A percentile compares a stretch with the other conserved stretches of the same genome.
phyloP scores from a whole-genome alignment of 2,113 vertebrate genomes.

The Sprattus sprattus region DNA sequence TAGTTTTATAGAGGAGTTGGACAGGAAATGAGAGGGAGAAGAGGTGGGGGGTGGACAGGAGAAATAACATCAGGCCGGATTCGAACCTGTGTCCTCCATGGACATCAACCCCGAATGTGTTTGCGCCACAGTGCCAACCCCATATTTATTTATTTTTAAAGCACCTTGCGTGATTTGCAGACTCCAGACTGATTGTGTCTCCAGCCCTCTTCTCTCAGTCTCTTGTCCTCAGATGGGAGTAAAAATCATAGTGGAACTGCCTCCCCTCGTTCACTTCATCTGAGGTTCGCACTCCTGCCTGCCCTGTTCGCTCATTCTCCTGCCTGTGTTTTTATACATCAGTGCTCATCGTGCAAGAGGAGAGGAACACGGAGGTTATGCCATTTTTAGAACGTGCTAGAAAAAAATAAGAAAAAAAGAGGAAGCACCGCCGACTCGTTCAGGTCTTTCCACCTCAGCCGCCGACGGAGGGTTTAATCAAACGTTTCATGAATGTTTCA shows the following conservation, averaged over 20 bases:
- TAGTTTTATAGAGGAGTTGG: too few relatives aligned
- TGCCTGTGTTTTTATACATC: neutral
- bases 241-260: neutral
- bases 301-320: neutral
- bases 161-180: neutral
- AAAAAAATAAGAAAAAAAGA: neutral
- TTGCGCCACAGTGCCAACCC: too few relatives aligned
- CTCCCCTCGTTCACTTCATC: neutral
- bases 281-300: neutral
- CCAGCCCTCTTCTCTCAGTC: neutral
- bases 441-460: conserved; percentile 1
- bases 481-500: conserved; percentile 13
- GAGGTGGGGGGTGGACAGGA: too few relatives aligned
- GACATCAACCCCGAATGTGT: too few relatives aligned
- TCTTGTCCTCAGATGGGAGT: neutral
- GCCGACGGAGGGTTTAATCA: neutral
- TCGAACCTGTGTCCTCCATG: too few relatives aligned
- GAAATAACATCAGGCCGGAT: too few relatives aligned
- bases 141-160: too few relatives aligned
- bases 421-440: neutral
- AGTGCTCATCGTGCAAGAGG: neutral
- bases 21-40: too few relatives aligned
- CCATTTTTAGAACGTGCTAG: neutral
- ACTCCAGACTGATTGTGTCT: neutral
- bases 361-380: neutral